Conservation (phyloP, 2,888 invertebrate species). For the Thera obeliscata region DNA sequence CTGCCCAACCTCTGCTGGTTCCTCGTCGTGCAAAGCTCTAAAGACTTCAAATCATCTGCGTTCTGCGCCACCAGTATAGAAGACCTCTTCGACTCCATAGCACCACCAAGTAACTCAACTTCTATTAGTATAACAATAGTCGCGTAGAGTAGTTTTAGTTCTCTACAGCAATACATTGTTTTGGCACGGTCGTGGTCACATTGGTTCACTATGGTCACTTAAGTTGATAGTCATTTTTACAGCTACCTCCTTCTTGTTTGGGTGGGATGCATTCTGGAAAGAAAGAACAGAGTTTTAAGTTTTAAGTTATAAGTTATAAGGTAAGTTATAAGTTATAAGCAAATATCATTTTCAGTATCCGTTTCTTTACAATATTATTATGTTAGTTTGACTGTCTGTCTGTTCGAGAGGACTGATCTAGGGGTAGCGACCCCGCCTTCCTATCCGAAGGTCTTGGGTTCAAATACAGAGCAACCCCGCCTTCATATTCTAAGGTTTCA, state of each 20-base stretch:
- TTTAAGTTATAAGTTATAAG: too few species aligned
- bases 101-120: conserved; percentile 72
- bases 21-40: conserved; percentile 73
- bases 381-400: too few species aligned
- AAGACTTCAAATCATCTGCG: conserved; percentile 72
- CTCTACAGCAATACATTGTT: conserved; percentile 82
- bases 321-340: too few species aligned
- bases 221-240: conserved; percentile 81
- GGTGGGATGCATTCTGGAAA: conserved; percentile 65
- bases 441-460: too few species aligned
- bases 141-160: conserved; percentile 78
- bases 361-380: too few species aligned
- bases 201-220: conserved; percentile 66
- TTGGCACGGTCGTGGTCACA: conserved; percentile 77
- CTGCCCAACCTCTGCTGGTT: conserved; percentile 78
- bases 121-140: conserved; percentile 75
- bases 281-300: conserved; percentile 33
- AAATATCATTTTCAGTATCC: too few species aligned
- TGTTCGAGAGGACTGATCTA: too few species aligned
- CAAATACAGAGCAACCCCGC: too few species aligned
- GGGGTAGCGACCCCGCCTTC: too few species aligned
- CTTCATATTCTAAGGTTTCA: too few species aligned
- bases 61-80: conserved; percentile 73
- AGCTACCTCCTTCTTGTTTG: conserved; percentile 55
- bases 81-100: conserved; percentile 78